Conservation (phyloP, 2,113 vertebrate genomes). For the Anoura caudifer region DNA sequence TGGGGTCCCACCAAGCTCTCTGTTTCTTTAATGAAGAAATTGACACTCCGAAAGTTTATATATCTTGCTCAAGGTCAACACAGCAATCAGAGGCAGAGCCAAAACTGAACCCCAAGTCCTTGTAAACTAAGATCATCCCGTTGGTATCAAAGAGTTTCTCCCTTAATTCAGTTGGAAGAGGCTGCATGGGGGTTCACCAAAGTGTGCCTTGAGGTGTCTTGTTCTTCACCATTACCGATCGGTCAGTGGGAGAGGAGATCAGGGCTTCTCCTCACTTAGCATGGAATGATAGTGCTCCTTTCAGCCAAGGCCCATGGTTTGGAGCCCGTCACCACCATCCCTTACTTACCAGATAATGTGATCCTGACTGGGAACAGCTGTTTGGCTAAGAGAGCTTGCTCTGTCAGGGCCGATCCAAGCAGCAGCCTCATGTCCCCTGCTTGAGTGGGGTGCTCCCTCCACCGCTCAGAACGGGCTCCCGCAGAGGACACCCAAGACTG, state of each 20-base stretch:
- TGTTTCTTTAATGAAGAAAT: neutral
- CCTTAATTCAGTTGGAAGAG: neutral
- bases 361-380: neutral
- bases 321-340: neutral
- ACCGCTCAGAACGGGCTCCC: neutral
- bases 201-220: neutral
- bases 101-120: neutral
- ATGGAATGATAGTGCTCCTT: neutral
- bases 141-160: neutral
- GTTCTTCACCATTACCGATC: neutral
- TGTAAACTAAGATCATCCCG: neutral
- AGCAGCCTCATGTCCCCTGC: neutral
- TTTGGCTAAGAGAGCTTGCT: neutral
- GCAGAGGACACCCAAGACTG: neutral
- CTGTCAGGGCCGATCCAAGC: neutral
- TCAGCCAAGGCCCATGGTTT: fast-evolving
- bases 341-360: neutral
- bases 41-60: neutral
- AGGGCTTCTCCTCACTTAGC: neutral
- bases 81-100: neutral
- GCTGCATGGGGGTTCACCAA: neutral
- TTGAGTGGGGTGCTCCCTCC: neutral
- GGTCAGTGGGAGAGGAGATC: neutral
- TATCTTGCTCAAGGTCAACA: neutral
- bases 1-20: neutral